Evolutionary conservation across 2,888 invertebrate species (phyloP), one percentile per base, ranked within the genome.

Genomic region (Gandaritis pyraliata): DNA sequence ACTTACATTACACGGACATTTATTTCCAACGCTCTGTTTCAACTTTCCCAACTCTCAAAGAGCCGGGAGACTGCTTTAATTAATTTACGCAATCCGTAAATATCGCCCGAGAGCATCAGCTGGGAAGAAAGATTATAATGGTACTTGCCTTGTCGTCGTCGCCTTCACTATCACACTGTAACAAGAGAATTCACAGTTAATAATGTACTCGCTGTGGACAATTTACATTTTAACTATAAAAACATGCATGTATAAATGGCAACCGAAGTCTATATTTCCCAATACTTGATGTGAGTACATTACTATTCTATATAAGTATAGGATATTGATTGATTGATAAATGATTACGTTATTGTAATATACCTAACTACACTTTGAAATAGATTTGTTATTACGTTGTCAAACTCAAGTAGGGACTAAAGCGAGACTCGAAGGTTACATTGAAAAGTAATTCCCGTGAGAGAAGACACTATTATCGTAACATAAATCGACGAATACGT

Each of bases 141-240:
- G 69, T 79, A 90, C 95, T 94, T 93, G 96, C 97, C 96, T 96
- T 97, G 94, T 96, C 97, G 93, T 96, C 97, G 93, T 96, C 96
- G 93, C 96, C 96, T 94, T 96, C 96, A 94, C 96, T 97, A 96
- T 97, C 97, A 96, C 97, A 97, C 97, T 97, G 95, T 74, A 95
- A 95, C 87, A 92, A 89, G 92, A 91, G 88, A 88, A 83, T 71
- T 47, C 60, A 57, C 68, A 62, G 71, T 77, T 64, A 80, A 69
- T 74, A 58, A 12, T 11, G 23, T 48, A 38, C 41, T 38, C 38
- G 30, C 7, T 23, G n/a, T 13, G 0, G 16, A 41, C 39, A 47
- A 41, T 23, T 23, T 43, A 33, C 30, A 63, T 5, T 23, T 23
- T 23, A 38, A 53, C 49, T 16, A 52, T 41, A 49, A 64, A 53